Evolutionary conservation across 2,888 invertebrate genomes (phyloP).

Genomic region (Seira sanloemensis): DNA sequence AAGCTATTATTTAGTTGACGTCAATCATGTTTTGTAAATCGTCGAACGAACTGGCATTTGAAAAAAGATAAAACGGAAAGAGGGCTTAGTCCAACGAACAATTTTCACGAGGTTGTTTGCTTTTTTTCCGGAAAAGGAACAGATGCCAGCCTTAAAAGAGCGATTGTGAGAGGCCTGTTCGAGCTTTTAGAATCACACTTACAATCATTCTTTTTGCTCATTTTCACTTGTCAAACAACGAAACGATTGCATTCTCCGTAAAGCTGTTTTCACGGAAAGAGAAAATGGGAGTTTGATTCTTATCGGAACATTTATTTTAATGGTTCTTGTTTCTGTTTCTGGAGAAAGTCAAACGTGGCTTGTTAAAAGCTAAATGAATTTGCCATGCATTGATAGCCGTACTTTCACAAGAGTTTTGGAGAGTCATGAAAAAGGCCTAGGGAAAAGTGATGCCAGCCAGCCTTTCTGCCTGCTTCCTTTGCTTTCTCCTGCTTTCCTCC

Average conservation of each 20-base stretch:
- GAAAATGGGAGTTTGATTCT: neutral
- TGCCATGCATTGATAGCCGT: constrained; percentile 9
- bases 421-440: constrained; percentile 10
- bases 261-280: neutral
- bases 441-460: neutral
- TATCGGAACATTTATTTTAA: constrained; percentile 10
- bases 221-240: constrained; percentile 12
- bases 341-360: constrained; percentile 9
- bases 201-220: constrained; percentile 2
- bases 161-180: too few relatives aligned
- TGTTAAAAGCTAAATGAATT: constrained; percentile 16
- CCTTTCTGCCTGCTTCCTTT: neutral
- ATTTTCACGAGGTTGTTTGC: neutral
- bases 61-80: too few relatives aligned
- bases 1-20: too few relatives aligned
- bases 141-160: too few relatives aligned
- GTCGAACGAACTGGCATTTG: too few relatives aligned
- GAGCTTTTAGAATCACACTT: too few relatives aligned
- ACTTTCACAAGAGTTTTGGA: neutral
- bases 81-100: neutral
- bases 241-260: neutral
- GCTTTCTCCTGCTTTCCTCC: neutral
- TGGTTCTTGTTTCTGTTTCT: constrained; percentile 11
- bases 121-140: neutral
- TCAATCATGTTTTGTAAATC: too few relatives aligned